Percentiles rank a stretch among this genome's conserved stretches.
These are phyloP conservation scores for Andrena praecox DNA, from an alignment of 2,888 invertebrate genomes.

Conservation along the genomic window DNA sequence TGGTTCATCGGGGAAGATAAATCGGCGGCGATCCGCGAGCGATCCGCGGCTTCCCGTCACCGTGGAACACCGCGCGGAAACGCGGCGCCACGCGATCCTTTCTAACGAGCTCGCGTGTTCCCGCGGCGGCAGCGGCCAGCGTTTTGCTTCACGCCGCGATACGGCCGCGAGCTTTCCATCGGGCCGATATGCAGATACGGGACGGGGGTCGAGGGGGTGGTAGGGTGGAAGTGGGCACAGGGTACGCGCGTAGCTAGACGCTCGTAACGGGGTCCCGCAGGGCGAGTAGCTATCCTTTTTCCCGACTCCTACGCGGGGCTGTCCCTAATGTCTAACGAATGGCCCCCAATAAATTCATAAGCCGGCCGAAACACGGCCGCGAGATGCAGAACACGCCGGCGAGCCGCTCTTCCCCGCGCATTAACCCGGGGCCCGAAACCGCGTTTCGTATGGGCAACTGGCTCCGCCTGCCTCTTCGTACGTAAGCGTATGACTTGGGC, in stretches of 20 bases:
- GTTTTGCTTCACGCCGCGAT: constrained; percentile 60
- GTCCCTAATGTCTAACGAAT: constrained; percentile 83
- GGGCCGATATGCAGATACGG: constrained; percentile 39
- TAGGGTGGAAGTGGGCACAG: background rate
- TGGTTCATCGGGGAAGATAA: constrained; percentile 44
- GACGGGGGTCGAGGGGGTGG: background rate
- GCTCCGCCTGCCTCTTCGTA: background rate
- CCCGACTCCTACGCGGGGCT: constrained; percentile 77
- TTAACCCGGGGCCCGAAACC: constrained; percentile 60
- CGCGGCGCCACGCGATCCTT: constrained; percentile 40
- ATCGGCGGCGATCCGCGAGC: constrained; percentile 47
- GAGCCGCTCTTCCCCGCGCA: constrained; percentile 41
- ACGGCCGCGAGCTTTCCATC: constrained; percentile 4
- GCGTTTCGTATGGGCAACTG: constrained; percentile 52
- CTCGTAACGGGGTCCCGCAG: constrained; percentile 72
- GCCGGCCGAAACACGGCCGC: constrained; percentile 81
- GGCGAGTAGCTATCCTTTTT: constrained; percentile 77
- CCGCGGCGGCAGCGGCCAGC: constrained; percentile 40
- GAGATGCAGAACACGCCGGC: constrained; percentile 79
- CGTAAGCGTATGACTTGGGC: background rate
- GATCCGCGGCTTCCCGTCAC: constrained; percentile 17
- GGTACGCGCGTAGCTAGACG: constrained; percentile 45
- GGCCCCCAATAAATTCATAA: constrained; percentile 84
- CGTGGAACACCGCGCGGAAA: constrained; percentile 27
- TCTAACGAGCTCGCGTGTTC: constrained; percentile 64